Conservation (phyloP, 2,113 vertebrate species). For the Falcunculus frontatus region DNA sequence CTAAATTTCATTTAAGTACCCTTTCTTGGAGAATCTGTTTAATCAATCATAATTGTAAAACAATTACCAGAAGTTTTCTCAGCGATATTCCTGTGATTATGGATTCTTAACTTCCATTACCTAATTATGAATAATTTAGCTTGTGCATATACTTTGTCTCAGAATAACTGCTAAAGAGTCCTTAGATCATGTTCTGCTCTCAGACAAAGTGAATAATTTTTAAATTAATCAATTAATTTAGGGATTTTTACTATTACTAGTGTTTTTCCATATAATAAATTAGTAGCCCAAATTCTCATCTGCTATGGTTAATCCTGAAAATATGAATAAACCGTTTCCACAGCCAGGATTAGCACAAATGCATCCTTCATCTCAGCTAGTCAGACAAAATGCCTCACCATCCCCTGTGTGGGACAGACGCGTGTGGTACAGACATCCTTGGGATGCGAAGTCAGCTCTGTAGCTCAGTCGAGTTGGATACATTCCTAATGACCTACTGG, state of each 20-base stretch:
- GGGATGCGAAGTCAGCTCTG: neutral
- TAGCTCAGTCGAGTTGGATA: neutral
- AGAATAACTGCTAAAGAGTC: neutral
- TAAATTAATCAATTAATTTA: neutral
- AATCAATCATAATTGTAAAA: neutral
- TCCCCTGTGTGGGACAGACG: accelerated
- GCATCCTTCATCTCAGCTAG: neutral
- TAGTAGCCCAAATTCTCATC: neutral
- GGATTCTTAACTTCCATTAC: neutral
- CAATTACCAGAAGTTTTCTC: neutral
- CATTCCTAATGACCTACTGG: neutral
- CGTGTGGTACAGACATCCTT: no score
- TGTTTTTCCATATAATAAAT: neutral
- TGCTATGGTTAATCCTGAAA: neutral
- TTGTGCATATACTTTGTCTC: neutral
- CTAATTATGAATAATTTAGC: neutral
- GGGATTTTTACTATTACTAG: neutral
- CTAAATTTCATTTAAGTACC: neutral
- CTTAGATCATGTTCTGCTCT: neutral
- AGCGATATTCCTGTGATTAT: neutral
- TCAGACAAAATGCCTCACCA: neutral
- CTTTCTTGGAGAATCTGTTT: neutral
- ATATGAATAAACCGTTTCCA: neutral
- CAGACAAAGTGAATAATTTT: neutral
- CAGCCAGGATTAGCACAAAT: neutral